Base-by-base conservation (phyloP, 1,140 invertebrate species). In the Euwallacea fornicatus region DNA sequence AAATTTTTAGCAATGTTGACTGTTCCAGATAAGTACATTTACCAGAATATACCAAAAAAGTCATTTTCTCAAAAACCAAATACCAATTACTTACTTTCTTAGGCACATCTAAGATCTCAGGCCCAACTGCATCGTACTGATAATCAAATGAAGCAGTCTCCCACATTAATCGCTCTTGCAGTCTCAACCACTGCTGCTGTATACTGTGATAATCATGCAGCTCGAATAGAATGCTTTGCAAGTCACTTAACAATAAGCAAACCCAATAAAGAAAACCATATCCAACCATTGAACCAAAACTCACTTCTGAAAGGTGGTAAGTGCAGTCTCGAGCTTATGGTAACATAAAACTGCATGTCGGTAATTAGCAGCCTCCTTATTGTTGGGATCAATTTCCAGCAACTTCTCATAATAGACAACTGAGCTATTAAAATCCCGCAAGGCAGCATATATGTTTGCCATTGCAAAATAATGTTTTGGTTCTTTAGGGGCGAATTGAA, bases 391-490 rank as follows among this genome's bases (percentile, higher is more conserved):
- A 59, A 93, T 80, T 77, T 87, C 87, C 43, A 93, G 78, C 64
- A 87, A 88, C 80, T 89, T 89, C 75, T 93, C 88, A 82, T 89
- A 92, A 81, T 89, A 87, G 44, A 82, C 82, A 65, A 87, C 74
- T 0, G 87, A 87, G 73, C 82, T 85, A 77, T 90, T 89, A 71
- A 86, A 90, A 66, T 90, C 88, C 2, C 86, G 85, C 42, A 88
- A 75, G 44, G 89, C 84, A 21, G 89, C 88, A 83, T 92, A 93
- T 66, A 91, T 88, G 77, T 92, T 92, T 11, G 89, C 94, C 6
- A 96, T 82, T 6, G 90, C 90, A 76, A 93, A 89, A 82, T 95
- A 91, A 73, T 89, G 89, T 21, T 90, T 86, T 54, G 90, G 85
- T 76, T 89, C 86, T 42, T 85, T 82, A 7, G 90, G 89, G 8